Evolutionary conservation across 92 coral and sea anemone genomes (phyloP).

Genomic region (Diadumene lineata): DNA sequence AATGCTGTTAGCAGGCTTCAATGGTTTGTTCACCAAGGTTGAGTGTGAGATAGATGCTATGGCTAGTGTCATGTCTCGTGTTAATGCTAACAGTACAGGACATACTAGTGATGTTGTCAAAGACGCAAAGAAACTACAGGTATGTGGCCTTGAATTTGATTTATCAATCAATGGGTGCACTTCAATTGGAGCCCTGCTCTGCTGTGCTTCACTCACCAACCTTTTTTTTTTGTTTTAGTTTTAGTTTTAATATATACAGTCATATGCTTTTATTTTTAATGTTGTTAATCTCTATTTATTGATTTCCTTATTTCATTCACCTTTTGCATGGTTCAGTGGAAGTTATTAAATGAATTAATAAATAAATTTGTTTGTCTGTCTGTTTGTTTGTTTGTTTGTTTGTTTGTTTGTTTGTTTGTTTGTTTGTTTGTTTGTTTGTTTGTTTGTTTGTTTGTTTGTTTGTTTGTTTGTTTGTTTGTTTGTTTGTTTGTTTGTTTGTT

Average conservation of each 20-base stretch:
- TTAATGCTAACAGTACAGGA: slow-evolving; percentile 50
- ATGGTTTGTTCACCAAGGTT: slow-evolving; percentile 94
- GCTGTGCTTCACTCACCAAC: too few relatives aligned
- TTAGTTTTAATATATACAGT: too few relatives aligned
- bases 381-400: too few relatives aligned
- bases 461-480: neutral
- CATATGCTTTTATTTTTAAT: too few relatives aligned
- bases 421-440: neutral
- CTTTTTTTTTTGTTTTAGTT: too few relatives aligned
- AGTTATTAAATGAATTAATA: too few relatives aligned
- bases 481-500: neutral
- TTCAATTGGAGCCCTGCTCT: too few relatives aligned
- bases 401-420: too few relatives aligned
- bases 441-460: too few relatives aligned
- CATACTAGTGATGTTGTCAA: slow-evolving; percentile 62
- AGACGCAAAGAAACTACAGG: slow-evolving; percentile 84
- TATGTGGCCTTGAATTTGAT: neutral
- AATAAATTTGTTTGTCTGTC: neutral
- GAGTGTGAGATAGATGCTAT: slow-evolving; percentile 80
- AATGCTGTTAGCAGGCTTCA: slow-evolving; percentile 96
- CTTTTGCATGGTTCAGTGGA: neutral
- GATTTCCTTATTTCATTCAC: neutral
- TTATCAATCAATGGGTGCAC: too few relatives aligned
- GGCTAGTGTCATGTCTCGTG: slow-evolving; percentile 58
- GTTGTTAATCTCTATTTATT: neutral